These are phyloP conservation scores for Barbus barbus DNA, from an alignment of 2,113 vertebrate genomes.

Conservation along the genomic window DNA sequence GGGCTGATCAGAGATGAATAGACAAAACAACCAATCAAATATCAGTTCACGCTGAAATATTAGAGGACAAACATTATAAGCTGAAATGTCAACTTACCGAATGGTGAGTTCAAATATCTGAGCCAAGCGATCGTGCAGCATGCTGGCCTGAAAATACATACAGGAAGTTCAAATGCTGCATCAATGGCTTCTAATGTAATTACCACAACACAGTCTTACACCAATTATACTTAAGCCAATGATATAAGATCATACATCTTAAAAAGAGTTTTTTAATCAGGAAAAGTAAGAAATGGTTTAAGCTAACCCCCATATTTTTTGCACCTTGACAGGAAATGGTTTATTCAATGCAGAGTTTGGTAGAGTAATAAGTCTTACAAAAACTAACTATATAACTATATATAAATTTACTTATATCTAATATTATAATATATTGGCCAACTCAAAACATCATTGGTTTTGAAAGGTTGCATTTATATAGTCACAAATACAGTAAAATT, in stretches of 20 bases:
- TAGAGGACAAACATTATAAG: too few relatives aligned
- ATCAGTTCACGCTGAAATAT: background rate
- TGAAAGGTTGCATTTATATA: too few relatives aligned
- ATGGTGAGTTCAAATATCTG: constrained; percentile 96
- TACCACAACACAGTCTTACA: background rate
- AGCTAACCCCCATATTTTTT: background rate
- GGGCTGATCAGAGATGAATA: constrained; percentile 72
- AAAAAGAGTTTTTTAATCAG: too few relatives aligned
- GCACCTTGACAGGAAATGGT: background rate
- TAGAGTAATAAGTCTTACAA: too few relatives aligned
- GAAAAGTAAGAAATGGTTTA: background rate
- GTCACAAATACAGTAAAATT: too few relatives aligned
- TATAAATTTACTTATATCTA: too few relatives aligned
- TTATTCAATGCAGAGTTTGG: too few relatives aligned
- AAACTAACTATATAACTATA: too few relatives aligned
- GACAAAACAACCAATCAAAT: background rate
- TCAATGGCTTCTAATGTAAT: background rate
- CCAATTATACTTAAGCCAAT: too few relatives aligned
- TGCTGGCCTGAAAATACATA: constrained; percentile 78
- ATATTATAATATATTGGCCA: too few relatives aligned
- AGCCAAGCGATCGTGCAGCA: constrained; percentile 90
- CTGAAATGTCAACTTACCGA: constrained; percentile 78
- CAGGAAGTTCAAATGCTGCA: background rate
- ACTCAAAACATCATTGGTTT: too few relatives aligned
- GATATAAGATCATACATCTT: too few relatives aligned